Conservation (phyloP, 2,113 vertebrate species). For the Trogon surrucura region DNA sequence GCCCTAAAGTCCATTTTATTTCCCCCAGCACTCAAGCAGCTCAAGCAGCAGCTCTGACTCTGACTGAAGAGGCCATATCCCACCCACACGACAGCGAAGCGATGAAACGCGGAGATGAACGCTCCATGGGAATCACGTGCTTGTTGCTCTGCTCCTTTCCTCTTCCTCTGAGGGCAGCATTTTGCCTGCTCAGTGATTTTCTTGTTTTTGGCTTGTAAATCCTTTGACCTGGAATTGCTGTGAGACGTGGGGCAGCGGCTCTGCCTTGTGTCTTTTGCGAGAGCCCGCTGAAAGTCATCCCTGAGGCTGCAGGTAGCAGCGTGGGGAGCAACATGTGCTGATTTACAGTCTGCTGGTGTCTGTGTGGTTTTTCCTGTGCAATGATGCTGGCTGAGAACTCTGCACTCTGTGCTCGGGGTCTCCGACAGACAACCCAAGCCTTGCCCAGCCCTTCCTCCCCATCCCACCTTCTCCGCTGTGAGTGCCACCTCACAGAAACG, state of each 20-base stretch:
- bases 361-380: background rate
- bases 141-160: accelerated
- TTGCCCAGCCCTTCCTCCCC: too few species aligned
- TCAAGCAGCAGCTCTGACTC: constrained; percentile 57
- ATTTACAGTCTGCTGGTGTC: background rate
- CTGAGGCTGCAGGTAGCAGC: background rate
- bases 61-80: constrained; percentile 8
- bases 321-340: accelerated
- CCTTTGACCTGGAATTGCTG: background rate
- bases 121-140: background rate
- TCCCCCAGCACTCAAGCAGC: constrained; percentile 21
- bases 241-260: background rate
- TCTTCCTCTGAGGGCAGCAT: background rate
- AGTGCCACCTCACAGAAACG: too few species aligned
- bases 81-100: accelerated
- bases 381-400: accelerated
- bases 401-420: too few species aligned
- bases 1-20: background rate
- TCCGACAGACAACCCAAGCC: too few species aligned
- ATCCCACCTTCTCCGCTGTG: too few species aligned
- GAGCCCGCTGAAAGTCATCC: background rate
- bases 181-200: background rate
- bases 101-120: accelerated
- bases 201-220: background rate
- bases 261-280: background rate